Percentiles rank a stretch among this genome's conserved stretches.
These are phyloP conservation scores for Drosophila bocqueti DNA, from an alignment of 1,140 invertebrate genomes.

Conservation along the genomic window DNA sequence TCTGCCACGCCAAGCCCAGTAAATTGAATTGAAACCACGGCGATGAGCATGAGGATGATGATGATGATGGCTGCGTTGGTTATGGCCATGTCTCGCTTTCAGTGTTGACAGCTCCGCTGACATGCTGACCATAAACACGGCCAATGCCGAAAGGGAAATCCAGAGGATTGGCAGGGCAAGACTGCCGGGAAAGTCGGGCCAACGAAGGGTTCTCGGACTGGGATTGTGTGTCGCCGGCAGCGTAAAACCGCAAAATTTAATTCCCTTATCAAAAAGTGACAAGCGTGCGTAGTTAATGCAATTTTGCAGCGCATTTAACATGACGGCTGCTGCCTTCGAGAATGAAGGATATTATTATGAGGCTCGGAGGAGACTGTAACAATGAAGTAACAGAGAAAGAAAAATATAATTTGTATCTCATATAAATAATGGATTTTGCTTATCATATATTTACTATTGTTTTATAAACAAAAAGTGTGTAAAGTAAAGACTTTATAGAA, in stretches of 20 bases:
- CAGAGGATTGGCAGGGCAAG: constrained; percentile 12
- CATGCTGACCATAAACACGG: constrained; percentile 71
- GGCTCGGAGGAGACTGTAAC: neutral
- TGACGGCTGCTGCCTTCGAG: constrained; percentile 54
- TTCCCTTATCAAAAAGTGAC: constrained; percentile 85
- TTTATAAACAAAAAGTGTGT: neutral
- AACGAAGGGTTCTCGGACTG: constrained; percentile 17
- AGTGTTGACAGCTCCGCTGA: constrained; percentile 69
- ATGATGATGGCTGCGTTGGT: constrained; percentile 2
- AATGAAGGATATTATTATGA: constrained; percentile 13
- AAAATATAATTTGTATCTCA: neutral
- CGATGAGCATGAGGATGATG: constrained; percentile 7
- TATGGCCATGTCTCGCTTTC: constrained; percentile 70
- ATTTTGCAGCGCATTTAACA: constrained; percentile 84
- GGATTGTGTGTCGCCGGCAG: constrained; percentile 52
- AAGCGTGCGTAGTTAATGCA: constrained; percentile 85
- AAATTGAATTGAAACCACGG: constrained; percentile 36
- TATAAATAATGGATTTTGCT: neutral
- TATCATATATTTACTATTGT: neutral
- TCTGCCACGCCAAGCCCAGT: constrained; percentile 21
- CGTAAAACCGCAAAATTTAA: constrained; percentile 85
- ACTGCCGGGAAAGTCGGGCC: neutral
- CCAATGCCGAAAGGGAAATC: constrained; percentile 51
- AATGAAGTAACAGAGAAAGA: neutral
- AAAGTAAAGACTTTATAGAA: no score